Base-by-base conservation (phyloP, 2,797 vertebrate genomes). In the Sebastes nivosus region DNA sequence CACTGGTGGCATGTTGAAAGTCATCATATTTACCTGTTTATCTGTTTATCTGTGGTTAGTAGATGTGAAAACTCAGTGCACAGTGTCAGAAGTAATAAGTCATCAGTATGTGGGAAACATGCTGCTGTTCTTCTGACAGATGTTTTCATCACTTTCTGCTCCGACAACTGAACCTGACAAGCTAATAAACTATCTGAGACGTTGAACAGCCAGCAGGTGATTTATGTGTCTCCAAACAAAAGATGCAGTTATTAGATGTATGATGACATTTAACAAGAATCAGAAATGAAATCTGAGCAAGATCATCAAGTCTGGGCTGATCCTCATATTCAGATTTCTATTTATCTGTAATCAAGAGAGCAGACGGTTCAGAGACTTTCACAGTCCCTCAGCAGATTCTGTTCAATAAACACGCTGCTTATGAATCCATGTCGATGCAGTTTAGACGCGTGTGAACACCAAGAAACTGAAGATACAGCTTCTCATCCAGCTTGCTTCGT, bases 81-180 rank as follows among this genome's bases (percentile, higher is more conserved):
- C 2, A 3, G 71, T 81, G 89, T 77, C 54, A 86, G 67, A 90
- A 79, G 27, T 58, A 50, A 82, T 27, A 80, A 38, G 24, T 24
- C 52, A 8, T 2, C 58, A 64, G 34, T 29, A 46, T 20, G 24
- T 27, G 30, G 6, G 22, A 57, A 63, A 60, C 58, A 29, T 38
- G 36, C 18, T 20, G 46, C 0, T 50, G 46, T 8, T 50, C 6
- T 18, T 20, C 16, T 50, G 46, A 5, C 36, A 38, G 12, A 0
- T 38, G 46, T 52, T 52, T 52, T 20, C 46, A 18, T 20, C 46
- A 52, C 46, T 52, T 52, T 52, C 46, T 52, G 46, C 18, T 52
- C 38, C 6, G 38, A 42, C 38, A 42, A 42, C 0, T 42, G 38
- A 42, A 42, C 38, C 46, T 50, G 46, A 50, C 46, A 50, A 50